These are phyloP conservation scores for Monopterus albus DNA, from an alignment of 2,113 vertebrate genomes.

Conservation along the genomic window DNA sequence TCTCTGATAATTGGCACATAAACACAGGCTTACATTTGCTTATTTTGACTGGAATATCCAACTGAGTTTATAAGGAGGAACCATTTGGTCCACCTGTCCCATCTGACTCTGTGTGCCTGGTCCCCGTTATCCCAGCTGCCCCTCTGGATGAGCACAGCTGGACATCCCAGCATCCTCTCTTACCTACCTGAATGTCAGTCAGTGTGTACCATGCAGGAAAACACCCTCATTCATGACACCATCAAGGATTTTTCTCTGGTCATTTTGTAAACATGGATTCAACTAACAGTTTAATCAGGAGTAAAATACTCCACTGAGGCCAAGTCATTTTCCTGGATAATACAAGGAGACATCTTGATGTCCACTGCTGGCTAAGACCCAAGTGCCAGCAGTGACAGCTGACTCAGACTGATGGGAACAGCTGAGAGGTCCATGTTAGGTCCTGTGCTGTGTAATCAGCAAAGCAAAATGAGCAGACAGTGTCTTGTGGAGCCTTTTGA, in stretches of 20 bases:
- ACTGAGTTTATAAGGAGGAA: conserved; percentile 40
- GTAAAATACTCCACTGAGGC: conserved; percentile 3
- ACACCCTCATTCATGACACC: background rate
- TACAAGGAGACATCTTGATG: conserved; percentile 19
- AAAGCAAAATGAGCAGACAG: conserved; percentile 11
- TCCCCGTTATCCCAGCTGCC: conserved; percentile 39
- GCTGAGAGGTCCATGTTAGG: conserved; percentile 45
- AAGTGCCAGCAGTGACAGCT: conserved; percentile 5
- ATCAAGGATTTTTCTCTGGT: conserved; percentile 1
- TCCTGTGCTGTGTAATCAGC: conserved; percentile 25
- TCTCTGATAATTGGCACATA: background rate
- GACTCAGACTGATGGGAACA: conserved; percentile 62
- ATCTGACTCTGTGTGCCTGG: conserved; percentile 8
- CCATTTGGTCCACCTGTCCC: conserved; percentile 60
- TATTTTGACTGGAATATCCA: conserved; percentile 20
- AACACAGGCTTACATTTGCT: conserved; percentile 9
- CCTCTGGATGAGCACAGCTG: conserved; percentile 18
- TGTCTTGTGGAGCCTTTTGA: conserved; percentile 40
- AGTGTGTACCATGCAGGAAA: background rate
- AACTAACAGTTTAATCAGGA: conserved; percentile 4
- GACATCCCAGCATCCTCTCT: conserved; percentile 15
- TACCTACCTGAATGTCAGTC: conserved; percentile 5
- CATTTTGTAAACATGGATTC: background rate
- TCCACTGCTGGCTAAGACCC: conserved; percentile 17
- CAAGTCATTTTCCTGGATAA: conserved; percentile 21